Percentiles rank a stretch among this genome's conserved stretches.
Conservation (phyloP, 2,797 vertebrate species). For the Loris lydekkerianus region DNA sequence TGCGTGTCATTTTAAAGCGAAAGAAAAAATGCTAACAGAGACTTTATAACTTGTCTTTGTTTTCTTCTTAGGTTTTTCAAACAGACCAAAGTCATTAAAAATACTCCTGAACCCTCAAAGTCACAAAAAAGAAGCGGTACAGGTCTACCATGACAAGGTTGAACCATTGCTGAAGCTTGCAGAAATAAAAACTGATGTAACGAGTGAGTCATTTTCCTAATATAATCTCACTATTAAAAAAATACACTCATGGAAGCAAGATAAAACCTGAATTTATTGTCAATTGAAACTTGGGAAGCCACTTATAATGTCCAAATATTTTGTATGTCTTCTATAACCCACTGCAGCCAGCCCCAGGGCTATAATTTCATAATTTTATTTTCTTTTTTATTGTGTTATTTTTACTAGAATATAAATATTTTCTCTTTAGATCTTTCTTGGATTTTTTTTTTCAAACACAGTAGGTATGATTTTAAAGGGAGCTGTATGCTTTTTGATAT, state of each 20-base stretch:
- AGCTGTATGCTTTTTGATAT: background rate
- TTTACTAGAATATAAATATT: background rate
- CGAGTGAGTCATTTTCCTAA: slow-evolving; percentile 88
- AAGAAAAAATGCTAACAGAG: background rate
- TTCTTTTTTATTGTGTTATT: background rate
- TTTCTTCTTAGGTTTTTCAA: slow-evolving; percentile 89
- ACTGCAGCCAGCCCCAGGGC: background rate
- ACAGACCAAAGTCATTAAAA: slow-evolving; percentile 94
- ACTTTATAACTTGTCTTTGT: slow-evolving; percentile 4
- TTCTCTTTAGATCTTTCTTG: background rate
- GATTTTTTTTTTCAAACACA: background rate
- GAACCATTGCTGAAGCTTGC: slow-evolving; percentile 96
- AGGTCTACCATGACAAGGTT: slow-evolving; percentile 94
- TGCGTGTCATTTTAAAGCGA: slow-evolving; percentile 36
- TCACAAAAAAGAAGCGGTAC: slow-evolving; percentile 94
- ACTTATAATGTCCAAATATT: background rate
- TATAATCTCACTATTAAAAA: slow-evolving; percentile 62
- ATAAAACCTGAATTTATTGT: slow-evolving; percentile 67
- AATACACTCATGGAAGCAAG: slow-evolving; percentile 5
- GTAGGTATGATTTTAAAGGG: background rate
- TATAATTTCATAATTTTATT: background rate
- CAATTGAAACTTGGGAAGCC: slow-evolving; percentile 22
- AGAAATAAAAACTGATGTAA: slow-evolving; percentile 93
- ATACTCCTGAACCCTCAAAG: slow-evolving; percentile 96
- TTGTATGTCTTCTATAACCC: background rate